phyloP scores from a whole-genome alignment of 1,140 invertebrate species.

The Aphelenchoides fujianensis region DNA sequence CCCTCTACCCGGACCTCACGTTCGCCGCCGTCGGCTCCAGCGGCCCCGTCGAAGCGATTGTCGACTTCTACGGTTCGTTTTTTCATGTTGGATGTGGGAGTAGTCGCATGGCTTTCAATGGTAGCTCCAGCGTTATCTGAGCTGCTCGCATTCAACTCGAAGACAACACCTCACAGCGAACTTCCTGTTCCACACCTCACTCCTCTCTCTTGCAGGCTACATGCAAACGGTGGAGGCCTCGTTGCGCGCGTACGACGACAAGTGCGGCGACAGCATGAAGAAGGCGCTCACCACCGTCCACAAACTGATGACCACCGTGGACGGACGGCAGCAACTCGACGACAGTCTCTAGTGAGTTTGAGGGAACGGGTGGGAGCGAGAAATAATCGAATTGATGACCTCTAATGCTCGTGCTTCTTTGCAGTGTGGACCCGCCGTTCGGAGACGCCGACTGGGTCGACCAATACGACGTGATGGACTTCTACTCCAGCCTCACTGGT shows the following conservation, averaged over 20 bases:
- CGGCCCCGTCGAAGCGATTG: slow-evolving; percentile 77
- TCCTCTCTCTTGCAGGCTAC: slow-evolving; percentile 38
- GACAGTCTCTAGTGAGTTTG: too few species aligned
- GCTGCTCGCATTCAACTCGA: not conserved
- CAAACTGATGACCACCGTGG: slow-evolving; percentile 30
- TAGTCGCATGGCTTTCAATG: too few species aligned
- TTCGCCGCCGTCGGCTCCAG: slow-evolving; percentile 79
- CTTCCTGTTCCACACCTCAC: not conserved
- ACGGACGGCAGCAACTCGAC: slow-evolving; percentile 33
- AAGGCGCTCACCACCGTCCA: slow-evolving; percentile 30
- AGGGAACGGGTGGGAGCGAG: too few species aligned
- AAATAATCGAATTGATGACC: slow-evolving; percentile 24
- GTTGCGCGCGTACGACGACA: slow-evolving; percentile 24
- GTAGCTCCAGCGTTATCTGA: not conserved
- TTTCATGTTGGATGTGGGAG: too few species aligned
- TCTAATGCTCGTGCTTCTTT: not conserved
- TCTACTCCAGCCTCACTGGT: not conserved
- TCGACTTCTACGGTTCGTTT: slow-evolving; percentile 71
- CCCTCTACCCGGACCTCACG: slow-evolving; percentile 84
- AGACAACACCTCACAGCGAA: not conserved
- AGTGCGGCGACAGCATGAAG: slow-evolving; percentile 25
- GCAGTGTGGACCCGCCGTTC: not conserved
- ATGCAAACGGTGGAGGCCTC: slow-evolving; percentile 33
- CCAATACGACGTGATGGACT: slow-evolving; percentile 4
- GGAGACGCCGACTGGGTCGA: slow-evolving; percentile 9